Percentiles rank a stretch among this genome's conserved stretches.
Evolutionary conservation across 2,113 vertebrate genomes (phyloP).

Genomic region (Miniopterus natalensis): DNA sequence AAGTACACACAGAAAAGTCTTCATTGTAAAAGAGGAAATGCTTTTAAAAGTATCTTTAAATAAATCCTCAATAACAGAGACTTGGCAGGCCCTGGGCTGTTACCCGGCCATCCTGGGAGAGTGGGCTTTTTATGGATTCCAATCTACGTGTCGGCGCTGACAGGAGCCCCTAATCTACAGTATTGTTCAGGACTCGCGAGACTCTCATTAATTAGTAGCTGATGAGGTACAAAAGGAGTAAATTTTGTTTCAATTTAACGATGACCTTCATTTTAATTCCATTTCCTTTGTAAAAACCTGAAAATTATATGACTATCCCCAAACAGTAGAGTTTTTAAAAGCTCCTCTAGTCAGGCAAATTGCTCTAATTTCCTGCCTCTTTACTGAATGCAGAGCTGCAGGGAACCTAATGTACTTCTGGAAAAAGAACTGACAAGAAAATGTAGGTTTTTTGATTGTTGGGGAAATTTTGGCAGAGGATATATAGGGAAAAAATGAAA

Average conservation of each 20-base stretch:
- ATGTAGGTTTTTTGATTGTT: not conserved
- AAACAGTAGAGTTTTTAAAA: slow-evolving; percentile 60
- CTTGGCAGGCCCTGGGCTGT: slow-evolving; percentile 58
- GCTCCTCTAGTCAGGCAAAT: slow-evolving; percentile 15
- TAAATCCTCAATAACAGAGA: slow-evolving; percentile 77
- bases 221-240: slow-evolving; percentile 76
- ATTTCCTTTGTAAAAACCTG: slow-evolving; percentile 73
- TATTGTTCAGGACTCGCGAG: not conserved
- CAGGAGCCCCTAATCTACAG: slow-evolving; percentile 39
- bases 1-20: slow-evolving; percentile 77
- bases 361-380: slow-evolving; percentile 27
- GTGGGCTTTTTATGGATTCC: slow-evolving; percentile 30
- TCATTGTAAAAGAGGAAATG: slow-evolving; percentile 74
- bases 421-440: slow-evolving; percentile 60
- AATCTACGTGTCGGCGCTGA: slow-evolving; percentile 40
- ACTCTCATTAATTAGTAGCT: slow-evolving; percentile 78
- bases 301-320: slow-evolving; percentile 41
- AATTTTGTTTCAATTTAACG: slow-evolving; percentile 67
- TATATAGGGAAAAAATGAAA: not conserved
- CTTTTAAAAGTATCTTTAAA: slow-evolving; percentile 75
- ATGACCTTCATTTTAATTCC: slow-evolving; percentile 76
- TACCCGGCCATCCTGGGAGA: not conserved
- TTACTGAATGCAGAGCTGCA: not conserved
- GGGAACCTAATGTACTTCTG: not conserved
- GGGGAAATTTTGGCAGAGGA: not conserved